Evolutionary conservation across 2,888 invertebrate species (phyloP).

Genomic region (Drosophila macrospina): DNA sequence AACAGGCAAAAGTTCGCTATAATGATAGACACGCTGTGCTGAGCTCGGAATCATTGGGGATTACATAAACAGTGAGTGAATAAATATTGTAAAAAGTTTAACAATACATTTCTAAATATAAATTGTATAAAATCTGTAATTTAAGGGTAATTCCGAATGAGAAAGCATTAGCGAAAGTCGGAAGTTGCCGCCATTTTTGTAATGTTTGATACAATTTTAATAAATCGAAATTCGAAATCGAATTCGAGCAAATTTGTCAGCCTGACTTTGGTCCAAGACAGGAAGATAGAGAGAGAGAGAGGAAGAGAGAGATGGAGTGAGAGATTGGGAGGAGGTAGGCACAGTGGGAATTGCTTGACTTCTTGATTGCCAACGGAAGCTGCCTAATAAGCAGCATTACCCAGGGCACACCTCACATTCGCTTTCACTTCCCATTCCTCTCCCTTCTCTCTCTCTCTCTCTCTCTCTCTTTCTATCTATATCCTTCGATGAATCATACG

Average conservation of each 20-base stretch:
- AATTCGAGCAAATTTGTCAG: conserved; percentile 60
- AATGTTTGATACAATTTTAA: no score
- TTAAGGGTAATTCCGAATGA: no score
- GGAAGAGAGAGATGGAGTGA: no score
- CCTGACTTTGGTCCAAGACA: conserved; percentile 40
- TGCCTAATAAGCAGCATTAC: conserved; percentile 62
- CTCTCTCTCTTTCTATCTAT: neutral
- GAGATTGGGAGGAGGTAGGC: neutral
- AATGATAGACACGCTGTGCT: conserved; percentile 65
- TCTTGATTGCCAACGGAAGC: conserved; percentile 60
- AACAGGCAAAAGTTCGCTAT: conserved; percentile 42
- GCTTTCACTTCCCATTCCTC: neutral
- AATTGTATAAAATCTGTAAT: no score
- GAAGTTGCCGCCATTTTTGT: conserved; percentile 23
- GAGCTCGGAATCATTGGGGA: conserved; percentile 29
- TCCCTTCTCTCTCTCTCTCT: neutral
- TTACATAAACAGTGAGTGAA: neutral
- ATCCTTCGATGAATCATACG: conserved; percentile 71
- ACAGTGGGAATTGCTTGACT: conserved; percentile 13
- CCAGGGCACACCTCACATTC: conserved; percentile 1
- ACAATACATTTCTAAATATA: neutral
- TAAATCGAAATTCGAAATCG: conserved; percentile 27
- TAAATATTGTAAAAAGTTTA: neutral
- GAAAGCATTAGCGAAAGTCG: neutral
- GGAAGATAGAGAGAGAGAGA: no score